Conservation (phyloP, 2,113 vertebrate species). For the Xiphias gladius region DNA sequence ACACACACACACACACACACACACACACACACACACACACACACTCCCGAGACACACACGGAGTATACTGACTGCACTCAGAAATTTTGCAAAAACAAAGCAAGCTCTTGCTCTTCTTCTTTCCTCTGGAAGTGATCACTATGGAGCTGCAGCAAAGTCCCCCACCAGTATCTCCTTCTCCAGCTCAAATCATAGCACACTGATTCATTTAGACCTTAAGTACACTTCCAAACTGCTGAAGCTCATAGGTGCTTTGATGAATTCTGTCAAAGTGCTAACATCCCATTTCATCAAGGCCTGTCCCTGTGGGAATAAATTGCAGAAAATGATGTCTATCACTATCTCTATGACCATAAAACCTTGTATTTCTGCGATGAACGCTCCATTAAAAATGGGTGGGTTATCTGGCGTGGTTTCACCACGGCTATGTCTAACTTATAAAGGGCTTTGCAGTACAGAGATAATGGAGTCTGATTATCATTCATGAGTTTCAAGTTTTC, state of each 20-base stretch:
- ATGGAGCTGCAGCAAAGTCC: slow-evolving; percentile 12
- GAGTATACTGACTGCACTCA: not conserved
- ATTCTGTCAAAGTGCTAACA: slow-evolving; percentile 56
- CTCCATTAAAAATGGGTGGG: slow-evolving; percentile 1
- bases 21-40: not conserved
- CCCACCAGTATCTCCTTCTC: slow-evolving; percentile 19
- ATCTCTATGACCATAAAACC: slow-evolving; percentile 27
- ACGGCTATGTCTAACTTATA: slow-evolving; percentile 43
- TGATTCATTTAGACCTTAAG: slow-evolving; percentile 27
- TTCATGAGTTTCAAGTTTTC: slow-evolving; percentile 58
- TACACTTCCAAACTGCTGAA: slow-evolving; percentile 47
- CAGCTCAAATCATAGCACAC: slow-evolving; percentile 34
- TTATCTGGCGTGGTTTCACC: slow-evolving; percentile 41
- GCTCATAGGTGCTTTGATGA: slow-evolving; percentile 36
- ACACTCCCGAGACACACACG: not conserved
- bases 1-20: no score
- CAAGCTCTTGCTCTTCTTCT: slow-evolving; percentile 6
- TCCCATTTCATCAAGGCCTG: slow-evolving; percentile 45
- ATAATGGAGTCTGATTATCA: slow-evolving; percentile 58
- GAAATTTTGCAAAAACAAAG: slow-evolving; percentile 45
- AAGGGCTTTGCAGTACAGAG: slow-evolving; percentile 38
- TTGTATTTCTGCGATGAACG: slow-evolving; percentile 21
- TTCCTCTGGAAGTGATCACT: slow-evolving; percentile 25
- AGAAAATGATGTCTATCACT: slow-evolving; percentile 51
- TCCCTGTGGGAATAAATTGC: slow-evolving; percentile 46